Evolutionary conservation across 2,888 invertebrate genomes (phyloP).

Genomic region (Onchidella celtica): DNA sequence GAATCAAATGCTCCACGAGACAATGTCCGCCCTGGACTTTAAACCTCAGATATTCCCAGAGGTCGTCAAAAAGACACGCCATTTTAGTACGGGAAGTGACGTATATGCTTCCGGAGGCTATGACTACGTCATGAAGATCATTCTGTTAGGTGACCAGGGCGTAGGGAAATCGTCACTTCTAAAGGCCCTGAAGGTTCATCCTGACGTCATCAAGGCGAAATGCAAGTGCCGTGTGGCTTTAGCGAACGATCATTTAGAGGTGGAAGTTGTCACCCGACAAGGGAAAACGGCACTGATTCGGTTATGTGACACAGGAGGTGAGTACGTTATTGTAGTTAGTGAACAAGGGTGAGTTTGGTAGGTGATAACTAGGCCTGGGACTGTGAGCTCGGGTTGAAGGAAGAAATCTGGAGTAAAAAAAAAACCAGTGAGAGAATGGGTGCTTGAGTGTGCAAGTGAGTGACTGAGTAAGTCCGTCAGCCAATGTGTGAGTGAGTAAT

Average conservation of each 20-base stretch:
- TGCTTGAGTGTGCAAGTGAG: neutral
- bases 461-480: constrained; percentile 6
- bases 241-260: constrained; percentile 31
- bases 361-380: too few relatives aligned
- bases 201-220: constrained; percentile 32
- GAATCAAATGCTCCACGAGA: neutral
- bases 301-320: constrained; percentile 48
- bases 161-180: constrained; percentile 51
- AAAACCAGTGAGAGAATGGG: neutral
- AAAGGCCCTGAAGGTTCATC: constrained; percentile 44
- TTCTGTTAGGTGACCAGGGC: constrained; percentile 53
- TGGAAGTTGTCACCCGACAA: constrained; percentile 24
- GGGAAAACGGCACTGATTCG: constrained; percentile 35
- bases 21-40: neutral
- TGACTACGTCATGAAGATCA: constrained; percentile 51
- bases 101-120: neutral
- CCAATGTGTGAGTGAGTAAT: neutral
- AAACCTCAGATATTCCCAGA: neutral
- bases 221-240: constrained; percentile 4
- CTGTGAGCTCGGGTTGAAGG: neutral
- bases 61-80: neutral
- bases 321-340: neutral
- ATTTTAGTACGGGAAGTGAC: constrained; percentile 31
- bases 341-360: neutral
- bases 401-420: too few relatives aligned